Conservation (phyloP, 2,113 vertebrate species). For the Lophura nycthemera region DNA sequence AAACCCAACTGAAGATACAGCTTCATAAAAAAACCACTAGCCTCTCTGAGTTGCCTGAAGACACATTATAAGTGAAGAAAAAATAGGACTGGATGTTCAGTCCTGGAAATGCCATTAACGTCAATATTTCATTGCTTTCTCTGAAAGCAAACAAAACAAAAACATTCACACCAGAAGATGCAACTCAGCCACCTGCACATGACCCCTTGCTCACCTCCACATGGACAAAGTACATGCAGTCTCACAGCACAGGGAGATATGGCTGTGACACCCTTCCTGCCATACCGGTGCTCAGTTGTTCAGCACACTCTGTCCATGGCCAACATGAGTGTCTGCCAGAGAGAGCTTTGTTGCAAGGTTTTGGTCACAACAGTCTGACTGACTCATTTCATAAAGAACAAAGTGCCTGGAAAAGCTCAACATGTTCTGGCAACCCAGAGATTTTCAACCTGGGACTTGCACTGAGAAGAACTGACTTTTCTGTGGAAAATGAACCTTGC, state of each 20-base stretch:
- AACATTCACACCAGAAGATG: neutral
- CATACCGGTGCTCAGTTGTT: neutral
- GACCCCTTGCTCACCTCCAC: neutral
- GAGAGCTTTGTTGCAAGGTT: neutral
- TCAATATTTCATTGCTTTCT: neutral
- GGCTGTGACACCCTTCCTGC: neutral
- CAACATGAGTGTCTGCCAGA: neutral
- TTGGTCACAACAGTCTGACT: neutral
- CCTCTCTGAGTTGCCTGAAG: neutral
- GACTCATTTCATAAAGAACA: neutral
- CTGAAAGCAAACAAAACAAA: neutral
- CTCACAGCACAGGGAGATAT: accelerated
- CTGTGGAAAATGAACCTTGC: neutral
- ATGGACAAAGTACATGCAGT: neutral
- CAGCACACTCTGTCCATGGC: neutral
- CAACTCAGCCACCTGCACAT: neutral
- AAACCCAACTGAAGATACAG: neutral
- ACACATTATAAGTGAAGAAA: neutral
- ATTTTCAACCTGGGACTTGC: neutral
- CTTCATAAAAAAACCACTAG: neutral
- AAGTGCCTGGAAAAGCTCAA: neutral
- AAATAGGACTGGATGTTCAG: neutral
- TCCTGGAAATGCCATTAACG: neutral
- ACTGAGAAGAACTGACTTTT: neutral
- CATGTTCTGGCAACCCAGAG: neutral